phyloP scores from a whole-genome alignment of 1,140 invertebrate species.

The Drosophila pruinosa region DNA sequence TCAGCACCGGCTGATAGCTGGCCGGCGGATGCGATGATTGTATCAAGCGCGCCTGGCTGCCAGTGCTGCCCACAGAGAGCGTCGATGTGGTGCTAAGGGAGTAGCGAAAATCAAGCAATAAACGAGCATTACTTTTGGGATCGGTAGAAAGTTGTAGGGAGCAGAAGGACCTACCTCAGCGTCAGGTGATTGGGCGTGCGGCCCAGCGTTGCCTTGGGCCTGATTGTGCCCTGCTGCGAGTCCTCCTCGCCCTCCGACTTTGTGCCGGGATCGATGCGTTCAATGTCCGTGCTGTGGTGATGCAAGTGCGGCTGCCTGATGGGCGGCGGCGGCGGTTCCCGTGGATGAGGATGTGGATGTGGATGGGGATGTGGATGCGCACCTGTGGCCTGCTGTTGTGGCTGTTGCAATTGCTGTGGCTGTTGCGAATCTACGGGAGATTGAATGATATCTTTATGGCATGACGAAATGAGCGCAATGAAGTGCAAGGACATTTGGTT shows the following conservation, averaged over 20 bases:
- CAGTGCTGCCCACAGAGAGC: constrained; percentile 95
- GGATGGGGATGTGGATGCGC: constrained; percentile 35
- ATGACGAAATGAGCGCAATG: constrained; percentile 33
- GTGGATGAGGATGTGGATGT: constrained; percentile 68
- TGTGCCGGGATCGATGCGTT: constrained; percentile 88
- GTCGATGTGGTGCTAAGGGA: constrained; percentile 93
- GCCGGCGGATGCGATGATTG: constrained; percentile 96
- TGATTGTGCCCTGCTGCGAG: constrained; percentile 86
- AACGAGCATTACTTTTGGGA: constrained; percentile 17
- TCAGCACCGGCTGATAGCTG: constrained; percentile 92
- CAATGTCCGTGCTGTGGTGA: constrained; percentile 78
- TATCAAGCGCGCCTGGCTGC: constrained; percentile 95
- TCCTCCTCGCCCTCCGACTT: constrained; percentile 95
- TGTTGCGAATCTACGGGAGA: constrained; percentile 11
- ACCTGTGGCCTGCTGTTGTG: constrained; percentile 48
- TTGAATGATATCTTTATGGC: constrained; percentile 44
- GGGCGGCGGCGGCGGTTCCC: constrained; percentile 68
- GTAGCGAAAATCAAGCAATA: constrained; percentile 26
- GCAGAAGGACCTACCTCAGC: constrained; percentile 87
- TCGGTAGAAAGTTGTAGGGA: no score
- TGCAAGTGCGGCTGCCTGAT: constrained; percentile 76
- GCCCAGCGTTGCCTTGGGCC: constrained; percentile 90
- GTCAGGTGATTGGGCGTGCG: constrained; percentile 96
- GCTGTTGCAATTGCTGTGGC: constrained; percentile 51
- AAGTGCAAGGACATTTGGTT: neutral